A percentile compares a stretch with the other conserved stretches of the same genome.
Conservation (phyloP, 2,113 vertebrate species). For the Saccopteryx leptura region DNA sequence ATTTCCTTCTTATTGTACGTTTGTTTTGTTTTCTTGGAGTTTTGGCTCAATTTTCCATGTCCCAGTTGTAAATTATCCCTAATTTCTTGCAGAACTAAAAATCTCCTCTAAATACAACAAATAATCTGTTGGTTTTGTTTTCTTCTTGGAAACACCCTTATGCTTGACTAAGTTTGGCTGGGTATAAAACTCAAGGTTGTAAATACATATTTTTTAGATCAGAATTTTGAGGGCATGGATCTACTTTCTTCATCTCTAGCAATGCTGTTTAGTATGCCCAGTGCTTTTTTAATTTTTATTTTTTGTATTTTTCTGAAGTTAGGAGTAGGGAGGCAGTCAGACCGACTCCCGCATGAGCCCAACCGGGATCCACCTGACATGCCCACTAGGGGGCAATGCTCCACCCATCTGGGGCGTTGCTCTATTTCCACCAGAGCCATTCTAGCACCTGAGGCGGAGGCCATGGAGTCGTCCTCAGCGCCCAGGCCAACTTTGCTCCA, state of each 20-base stretch:
- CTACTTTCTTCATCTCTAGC: not conserved
- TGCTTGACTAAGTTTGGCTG: not conserved
- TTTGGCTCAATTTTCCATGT: not conserved
- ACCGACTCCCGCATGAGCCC: too few relatives aligned
- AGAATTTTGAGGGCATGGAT: not conserved
- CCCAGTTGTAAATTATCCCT: not conserved
- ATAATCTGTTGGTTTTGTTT: not conserved
- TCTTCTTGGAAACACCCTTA: not conserved
- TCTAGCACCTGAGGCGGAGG: too few relatives aligned
- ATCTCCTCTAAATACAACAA: not conserved
- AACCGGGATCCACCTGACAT: too few relatives aligned
- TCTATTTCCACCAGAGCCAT: too few relatives aligned
- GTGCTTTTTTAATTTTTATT: not conserved
- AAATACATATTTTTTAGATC: not conserved
- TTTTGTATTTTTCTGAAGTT: too few relatives aligned
- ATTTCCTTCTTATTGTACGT: not conserved
- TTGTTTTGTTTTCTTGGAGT: not conserved
- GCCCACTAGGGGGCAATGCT: too few relatives aligned
- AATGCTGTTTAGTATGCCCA: not conserved
- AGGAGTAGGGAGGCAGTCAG: too few relatives aligned
- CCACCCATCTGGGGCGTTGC: too few relatives aligned
- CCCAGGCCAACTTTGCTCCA: too few relatives aligned
- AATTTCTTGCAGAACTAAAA: not conserved
- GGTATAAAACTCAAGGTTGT: not conserved
- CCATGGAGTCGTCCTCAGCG: too few relatives aligned